phyloP scores from a whole-genome alignment of 2,113 vertebrate species.

The Rousettus leschenaultii region DNA sequence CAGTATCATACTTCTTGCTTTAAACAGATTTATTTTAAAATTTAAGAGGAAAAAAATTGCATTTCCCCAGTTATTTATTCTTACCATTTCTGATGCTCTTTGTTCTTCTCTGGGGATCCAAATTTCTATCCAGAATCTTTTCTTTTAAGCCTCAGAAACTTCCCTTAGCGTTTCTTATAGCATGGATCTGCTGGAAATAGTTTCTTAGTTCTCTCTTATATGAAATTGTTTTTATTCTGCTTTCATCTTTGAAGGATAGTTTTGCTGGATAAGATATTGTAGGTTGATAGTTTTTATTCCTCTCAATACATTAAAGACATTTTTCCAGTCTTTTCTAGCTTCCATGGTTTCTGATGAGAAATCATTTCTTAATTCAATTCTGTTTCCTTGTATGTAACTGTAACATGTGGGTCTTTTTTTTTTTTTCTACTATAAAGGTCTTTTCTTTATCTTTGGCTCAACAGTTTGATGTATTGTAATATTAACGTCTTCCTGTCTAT shows the following conservation, averaged over 20 bases:
- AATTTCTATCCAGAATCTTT: background rate
- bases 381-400: background rate
- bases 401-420: background rate
- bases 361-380: constrained; percentile 8
- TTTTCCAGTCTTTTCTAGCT: background rate
- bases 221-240: background rate
- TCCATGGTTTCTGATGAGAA: background rate
- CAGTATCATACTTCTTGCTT: background rate
- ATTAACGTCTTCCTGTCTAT: background rate
- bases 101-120: background rate
- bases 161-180: background rate
- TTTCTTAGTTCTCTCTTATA: background rate
- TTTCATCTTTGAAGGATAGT: background rate
- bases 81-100: background rate
- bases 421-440: background rate
- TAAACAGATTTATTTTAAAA: background rate
- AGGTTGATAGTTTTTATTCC: background rate
- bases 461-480: background rate
- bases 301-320: background rate
- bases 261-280: background rate
- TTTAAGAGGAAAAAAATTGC: background rate
- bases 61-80: background rate
- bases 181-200: background rate
- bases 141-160: background rate
- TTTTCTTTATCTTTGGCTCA: background rate